Percentiles rank a stretch among this genome's conserved stretches.
These are phyloP conservation scores for Helogale parvula DNA, from an alignment of 2,113 vertebrate genomes.

Conservation along the genomic window DNA sequence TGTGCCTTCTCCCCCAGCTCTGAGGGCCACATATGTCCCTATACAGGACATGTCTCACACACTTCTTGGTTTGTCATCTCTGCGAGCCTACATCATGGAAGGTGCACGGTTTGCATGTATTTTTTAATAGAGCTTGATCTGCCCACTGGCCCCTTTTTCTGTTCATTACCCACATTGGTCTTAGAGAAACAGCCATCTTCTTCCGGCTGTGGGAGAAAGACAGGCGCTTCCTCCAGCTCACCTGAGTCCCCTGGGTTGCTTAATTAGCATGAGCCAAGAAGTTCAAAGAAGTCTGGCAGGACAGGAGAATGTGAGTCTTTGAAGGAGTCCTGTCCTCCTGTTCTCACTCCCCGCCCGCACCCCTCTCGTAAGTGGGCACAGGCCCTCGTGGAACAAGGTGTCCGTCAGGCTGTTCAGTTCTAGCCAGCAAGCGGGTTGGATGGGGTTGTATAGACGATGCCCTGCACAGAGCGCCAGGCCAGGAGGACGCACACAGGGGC, in stretches of 20 bases:
- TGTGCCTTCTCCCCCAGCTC: not conserved
- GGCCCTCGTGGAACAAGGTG: accelerated
- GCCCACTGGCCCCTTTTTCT: not conserved
- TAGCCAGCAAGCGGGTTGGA: not conserved
- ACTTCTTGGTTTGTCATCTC: not conserved
- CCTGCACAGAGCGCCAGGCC: not conserved
- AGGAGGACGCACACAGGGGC: accelerated
- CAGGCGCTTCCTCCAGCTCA: not conserved
- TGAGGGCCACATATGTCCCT: not conserved
- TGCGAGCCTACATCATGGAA: not conserved
- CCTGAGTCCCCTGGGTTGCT: not conserved
- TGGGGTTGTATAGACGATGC: not conserved
- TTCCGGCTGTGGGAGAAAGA: not conserved
- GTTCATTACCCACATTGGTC: not conserved
- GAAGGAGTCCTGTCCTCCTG: not conserved
- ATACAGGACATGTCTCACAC: not conserved
- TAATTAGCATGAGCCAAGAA: not conserved
- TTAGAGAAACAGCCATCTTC: conserved; percentile 6
- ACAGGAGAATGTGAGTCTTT: not conserved
- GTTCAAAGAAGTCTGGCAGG: not conserved
- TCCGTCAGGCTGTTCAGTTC: not conserved
- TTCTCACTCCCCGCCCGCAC: no score
- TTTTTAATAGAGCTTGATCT: conserved; percentile 9
- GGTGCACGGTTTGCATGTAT: not conserved
- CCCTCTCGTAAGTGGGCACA: not conserved